phyloP scores from a whole-genome alignment of 2,797 vertebrate species.

The Coendou prehensilis region DNA sequence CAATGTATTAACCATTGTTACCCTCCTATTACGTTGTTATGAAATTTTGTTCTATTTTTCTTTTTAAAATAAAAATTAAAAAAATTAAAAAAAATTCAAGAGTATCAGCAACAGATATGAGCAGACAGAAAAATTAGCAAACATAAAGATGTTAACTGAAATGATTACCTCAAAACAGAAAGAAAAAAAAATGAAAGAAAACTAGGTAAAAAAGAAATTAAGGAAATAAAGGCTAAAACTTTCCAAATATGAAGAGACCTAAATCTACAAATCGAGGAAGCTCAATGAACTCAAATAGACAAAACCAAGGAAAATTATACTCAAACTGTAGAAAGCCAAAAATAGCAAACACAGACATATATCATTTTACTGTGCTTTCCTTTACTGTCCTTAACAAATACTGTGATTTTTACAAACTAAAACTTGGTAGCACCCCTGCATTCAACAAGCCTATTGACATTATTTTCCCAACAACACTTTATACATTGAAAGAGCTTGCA shows the following conservation, averaged over 20 bases:
- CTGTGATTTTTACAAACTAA: background rate
- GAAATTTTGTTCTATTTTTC: too few relatives aligned
- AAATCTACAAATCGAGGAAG: background rate
- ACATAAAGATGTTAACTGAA: background rate
- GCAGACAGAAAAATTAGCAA: background rate
- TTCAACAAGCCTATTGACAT: background rate
- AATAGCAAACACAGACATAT: background rate
- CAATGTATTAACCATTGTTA: too few relatives aligned
- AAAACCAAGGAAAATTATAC: background rate
- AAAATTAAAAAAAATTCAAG: background rate
- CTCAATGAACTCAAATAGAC: background rate
- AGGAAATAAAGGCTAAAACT: background rate
- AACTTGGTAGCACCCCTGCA: background rate
- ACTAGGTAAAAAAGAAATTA: background rate
- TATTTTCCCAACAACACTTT: background rate
- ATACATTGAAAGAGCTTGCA: background rate
- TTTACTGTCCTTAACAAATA: background rate
- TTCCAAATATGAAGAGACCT: background rate
- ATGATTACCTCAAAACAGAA: background rate
- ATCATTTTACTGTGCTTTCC: background rate
- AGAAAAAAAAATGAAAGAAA: background rate
- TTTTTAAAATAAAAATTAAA: too few relatives aligned
- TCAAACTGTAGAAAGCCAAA: background rate
- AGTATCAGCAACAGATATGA: background rate
- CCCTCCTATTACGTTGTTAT: too few relatives aligned